Conservation (phyloP, 2,797 vertebrate species). For the Muscicapa comitata region DNA sequence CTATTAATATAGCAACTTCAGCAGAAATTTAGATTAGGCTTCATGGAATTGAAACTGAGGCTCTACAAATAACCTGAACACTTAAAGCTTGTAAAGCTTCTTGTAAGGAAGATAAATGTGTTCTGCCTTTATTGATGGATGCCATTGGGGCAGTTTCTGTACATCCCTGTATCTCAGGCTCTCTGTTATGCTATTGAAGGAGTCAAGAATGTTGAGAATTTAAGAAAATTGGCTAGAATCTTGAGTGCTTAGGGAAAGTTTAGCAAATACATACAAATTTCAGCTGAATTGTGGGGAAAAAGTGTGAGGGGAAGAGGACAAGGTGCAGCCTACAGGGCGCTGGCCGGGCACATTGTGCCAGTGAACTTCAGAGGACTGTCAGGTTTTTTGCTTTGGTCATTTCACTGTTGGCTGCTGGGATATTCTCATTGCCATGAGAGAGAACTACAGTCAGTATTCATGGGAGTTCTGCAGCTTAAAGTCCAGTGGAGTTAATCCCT, state of each 20-base stretch:
- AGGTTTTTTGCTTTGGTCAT: not conserved
- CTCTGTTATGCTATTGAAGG: not conserved
- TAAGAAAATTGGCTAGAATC: not conserved
- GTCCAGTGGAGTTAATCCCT: constrained; percentile 17
- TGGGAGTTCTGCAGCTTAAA: not conserved
- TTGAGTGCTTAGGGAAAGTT: not conserved
- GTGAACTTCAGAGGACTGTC: not conserved
- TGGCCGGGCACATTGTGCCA: fast-evolving
- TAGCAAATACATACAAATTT: not conserved
- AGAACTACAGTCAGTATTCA: not conserved
- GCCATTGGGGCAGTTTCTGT: not conserved
- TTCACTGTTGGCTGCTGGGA: not conserved
- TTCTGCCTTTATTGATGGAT: not conserved
- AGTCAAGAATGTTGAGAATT: not conserved
- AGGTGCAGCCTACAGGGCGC: not conserved
- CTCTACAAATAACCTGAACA: not conserved
- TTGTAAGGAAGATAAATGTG: not conserved
- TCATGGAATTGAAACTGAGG: not conserved
- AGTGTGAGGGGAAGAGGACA: not conserved
- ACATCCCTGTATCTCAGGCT: not conserved
- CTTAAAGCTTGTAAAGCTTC: not conserved
- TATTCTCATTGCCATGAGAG: not conserved
- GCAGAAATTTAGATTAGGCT: not conserved
- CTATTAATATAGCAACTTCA: not conserved
- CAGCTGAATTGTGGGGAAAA: not conserved